phyloP scores from a whole-genome alignment of 2,888 invertebrate species.

The Hirtodrosophila alboralis region DNA sequence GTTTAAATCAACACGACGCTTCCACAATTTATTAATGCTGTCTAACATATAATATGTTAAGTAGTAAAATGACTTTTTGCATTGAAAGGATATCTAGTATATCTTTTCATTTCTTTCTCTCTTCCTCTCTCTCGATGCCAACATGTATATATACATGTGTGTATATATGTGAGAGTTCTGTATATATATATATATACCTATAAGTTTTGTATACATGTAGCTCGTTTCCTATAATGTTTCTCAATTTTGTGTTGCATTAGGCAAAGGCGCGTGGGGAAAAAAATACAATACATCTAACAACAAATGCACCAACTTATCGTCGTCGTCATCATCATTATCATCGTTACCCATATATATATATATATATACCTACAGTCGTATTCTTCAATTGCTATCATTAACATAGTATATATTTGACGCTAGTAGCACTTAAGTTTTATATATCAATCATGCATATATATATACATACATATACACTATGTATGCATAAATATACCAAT shows the following conservation, averaged over 20 bases:
- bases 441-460: conserved; percentile 13
- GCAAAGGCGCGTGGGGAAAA: conserved; percentile 62
- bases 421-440: conserved; percentile 41
- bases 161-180: conserved; percentile 2
- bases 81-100: conserved; percentile 38
- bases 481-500: conserved; percentile 32
- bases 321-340: conserved; percentile 40
- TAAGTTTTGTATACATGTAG: conserved; percentile 29
- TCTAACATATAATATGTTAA: conserved; percentile 28
- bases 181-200: conserved; percentile 27
- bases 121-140: conserved; percentile 26
- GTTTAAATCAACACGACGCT: conserved; percentile 39
- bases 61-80: conserved; percentile 55
- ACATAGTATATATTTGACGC: conserved; percentile 39
- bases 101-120: conserved; percentile 7
- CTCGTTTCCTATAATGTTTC: conserved; percentile 34
- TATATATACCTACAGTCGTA: conserved; percentile 35
- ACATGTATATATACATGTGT: conserved; percentile 10
- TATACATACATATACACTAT: too few species aligned
- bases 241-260: conserved; percentile 54
- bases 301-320: conserved; percentile 73
- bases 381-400: conserved; percentile 48
- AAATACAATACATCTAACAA: conserved; percentile 77
- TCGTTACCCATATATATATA: conserved; percentile 33
- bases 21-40: conserved; percentile 22